Percentiles rank a stretch among this genome's conserved stretches.
Conservation (phyloP, 2,888 invertebrate species). For the Dicyrtoma fusca region DNA sequence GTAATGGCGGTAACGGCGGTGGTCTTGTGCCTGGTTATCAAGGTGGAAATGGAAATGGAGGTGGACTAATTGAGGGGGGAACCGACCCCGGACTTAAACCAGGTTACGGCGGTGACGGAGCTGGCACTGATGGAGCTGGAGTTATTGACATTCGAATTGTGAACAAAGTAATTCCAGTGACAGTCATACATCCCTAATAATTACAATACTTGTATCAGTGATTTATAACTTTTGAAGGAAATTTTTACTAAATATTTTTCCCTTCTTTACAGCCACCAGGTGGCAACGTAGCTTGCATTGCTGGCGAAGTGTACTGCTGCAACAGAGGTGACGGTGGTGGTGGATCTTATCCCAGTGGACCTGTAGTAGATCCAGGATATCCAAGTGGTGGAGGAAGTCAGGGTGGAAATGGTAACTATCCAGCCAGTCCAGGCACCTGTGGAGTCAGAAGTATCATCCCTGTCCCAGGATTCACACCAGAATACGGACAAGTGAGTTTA, state of each 20-base stretch:
- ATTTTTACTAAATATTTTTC: constrained; percentile 16
- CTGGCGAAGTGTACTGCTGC: constrained; percentile 53
- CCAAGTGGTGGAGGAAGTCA: not conserved
- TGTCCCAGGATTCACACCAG: constrained; percentile 44
- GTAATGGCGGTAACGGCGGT: constrained; percentile 12
- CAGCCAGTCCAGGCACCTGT: constrained; percentile 38
- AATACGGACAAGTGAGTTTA: constrained; percentile 53
- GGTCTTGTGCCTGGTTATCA: constrained; percentile 28
- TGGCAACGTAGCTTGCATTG: constrained; percentile 46
- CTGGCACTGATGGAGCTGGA: constrained; percentile 54
- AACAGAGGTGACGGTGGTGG: constrained; percentile 1
- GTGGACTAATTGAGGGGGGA: not conserved
- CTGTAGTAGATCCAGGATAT: not conserved
- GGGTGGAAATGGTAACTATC: constrained; percentile 15
- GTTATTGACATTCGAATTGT: constrained; percentile 57
- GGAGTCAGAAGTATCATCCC: constrained; percentile 46
- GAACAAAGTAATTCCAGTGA: constrained; percentile 54
- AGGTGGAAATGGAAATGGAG: constrained; percentile 12
- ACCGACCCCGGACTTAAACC: constrained; percentile 33
- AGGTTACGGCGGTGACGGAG: constrained; percentile 37
- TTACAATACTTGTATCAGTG: too few relatives aligned
- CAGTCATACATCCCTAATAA: too few relatives aligned
- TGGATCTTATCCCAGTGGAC: not conserved
- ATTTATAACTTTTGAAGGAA: too few relatives aligned
- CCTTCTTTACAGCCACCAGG: constrained; percentile 50